phyloP scores from a whole-genome alignment of 2,113 vertebrate species.

The Gymnogyps californianus region DNA sequence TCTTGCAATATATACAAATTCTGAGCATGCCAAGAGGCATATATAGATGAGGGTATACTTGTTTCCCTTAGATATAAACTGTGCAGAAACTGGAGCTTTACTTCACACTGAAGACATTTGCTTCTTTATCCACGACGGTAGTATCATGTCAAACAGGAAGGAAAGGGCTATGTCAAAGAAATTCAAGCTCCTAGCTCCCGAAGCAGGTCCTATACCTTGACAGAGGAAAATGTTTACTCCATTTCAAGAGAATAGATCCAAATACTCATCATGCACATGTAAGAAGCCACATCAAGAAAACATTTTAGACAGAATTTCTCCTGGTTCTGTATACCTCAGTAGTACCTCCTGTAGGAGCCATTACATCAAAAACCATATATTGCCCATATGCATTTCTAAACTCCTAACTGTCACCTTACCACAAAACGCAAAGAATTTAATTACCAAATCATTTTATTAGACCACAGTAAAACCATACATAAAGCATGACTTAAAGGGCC shows the following conservation, averaged over 20 bases:
- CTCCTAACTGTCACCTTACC: not conserved
- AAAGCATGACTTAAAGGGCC: not conserved
- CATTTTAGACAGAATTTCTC: not conserved
- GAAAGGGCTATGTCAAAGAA: not conserved
- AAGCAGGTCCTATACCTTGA: not conserved
- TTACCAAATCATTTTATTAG: not conserved
- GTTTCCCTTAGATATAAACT: not conserved
- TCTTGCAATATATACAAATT: not conserved
- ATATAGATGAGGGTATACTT: not conserved
- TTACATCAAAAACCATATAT: not conserved
- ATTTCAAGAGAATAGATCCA: not conserved
- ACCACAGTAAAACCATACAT: not conserved
- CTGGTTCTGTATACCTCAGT: not conserved
- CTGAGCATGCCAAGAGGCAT: not conserved
- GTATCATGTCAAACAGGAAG: not conserved
- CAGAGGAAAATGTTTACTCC: not conserved
- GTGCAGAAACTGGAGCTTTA: not conserved
- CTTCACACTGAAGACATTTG: not conserved
- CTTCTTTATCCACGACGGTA: not conserved
- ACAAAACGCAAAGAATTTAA: not conserved
- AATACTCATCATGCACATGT: rapidly evolving
- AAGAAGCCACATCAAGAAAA: not conserved
- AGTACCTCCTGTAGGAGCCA: not conserved
- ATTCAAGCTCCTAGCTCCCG: not conserved
- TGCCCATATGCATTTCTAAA: not conserved